Percentiles rank a stretch among this genome's conserved stretches.
phyloP scores from a whole-genome alignment of 2,113 vertebrate species.

The Saccopteryx bilineata region DNA sequence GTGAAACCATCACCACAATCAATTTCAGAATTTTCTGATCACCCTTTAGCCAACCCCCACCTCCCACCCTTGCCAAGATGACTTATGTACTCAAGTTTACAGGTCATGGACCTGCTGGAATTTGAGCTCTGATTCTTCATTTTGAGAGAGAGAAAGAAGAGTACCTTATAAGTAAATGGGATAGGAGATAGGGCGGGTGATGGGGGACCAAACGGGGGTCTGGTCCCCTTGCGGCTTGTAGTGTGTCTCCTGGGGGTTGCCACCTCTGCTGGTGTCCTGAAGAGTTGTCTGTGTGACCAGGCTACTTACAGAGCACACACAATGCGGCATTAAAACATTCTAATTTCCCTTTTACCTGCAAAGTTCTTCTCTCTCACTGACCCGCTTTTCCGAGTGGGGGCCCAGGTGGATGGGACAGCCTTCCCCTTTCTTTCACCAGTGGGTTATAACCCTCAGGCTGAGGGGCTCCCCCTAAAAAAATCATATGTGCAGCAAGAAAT shows the following conservation, averaged over 20 bases:
- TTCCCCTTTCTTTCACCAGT: background rate
- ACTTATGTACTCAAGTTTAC: background rate
- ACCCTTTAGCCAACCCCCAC: background rate
- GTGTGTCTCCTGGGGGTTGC: rapidly evolving
- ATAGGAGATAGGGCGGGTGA: rapidly evolving
- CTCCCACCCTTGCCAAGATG: background rate
- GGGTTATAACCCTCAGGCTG: background rate
- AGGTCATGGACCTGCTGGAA: background rate
- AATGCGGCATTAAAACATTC: background rate
- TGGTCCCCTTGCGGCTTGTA: too few species aligned
- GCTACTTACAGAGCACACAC: background rate
- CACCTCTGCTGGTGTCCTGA: background rate
- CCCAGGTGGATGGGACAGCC: background rate
- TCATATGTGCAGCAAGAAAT: background rate
- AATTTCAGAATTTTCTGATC: background rate
- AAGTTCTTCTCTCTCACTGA: background rate
- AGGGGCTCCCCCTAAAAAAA: background rate
- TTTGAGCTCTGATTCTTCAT: background rate
- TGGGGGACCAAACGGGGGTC: background rate
- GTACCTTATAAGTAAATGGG: rapidly evolving
- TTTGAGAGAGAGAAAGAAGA: background rate
- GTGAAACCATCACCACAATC: background rate
- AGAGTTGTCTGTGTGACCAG: background rate
- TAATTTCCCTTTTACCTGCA: background rate
- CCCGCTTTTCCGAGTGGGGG: background rate